These are phyloP conservation scores for Hyles euphorbiae DNA, from an alignment of 1,140 invertebrate species.

Conservation along the genomic window DNA sequence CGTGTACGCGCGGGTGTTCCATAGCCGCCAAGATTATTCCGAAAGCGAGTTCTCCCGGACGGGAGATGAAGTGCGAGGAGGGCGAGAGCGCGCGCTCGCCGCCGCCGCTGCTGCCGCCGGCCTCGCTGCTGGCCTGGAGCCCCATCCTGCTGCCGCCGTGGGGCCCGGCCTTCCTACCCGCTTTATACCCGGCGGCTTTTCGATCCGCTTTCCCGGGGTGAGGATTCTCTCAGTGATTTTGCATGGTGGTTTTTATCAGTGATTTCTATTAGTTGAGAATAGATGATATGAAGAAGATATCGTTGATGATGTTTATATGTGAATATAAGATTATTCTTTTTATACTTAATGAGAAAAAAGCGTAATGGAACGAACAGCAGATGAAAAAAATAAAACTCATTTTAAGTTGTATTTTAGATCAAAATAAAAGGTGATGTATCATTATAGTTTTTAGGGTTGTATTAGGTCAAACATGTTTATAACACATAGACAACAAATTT, in stretches of 20 bases:
- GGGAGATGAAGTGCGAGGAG: slow-evolving; percentile 71
- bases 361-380: no score
- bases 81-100: slow-evolving; percentile 67
- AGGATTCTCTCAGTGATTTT: slow-evolving; percentile 32
- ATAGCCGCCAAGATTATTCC: slow-evolving; percentile 64
- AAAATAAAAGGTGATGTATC: no score
- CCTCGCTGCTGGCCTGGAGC: slow-evolving; percentile 76
- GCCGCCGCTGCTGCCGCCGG: slow-evolving; percentile 68
- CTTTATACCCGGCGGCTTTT: slow-evolving; percentile 76
- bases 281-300: no score
- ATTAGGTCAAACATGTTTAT: no score
- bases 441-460: no score
- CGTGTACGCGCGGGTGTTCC: slow-evolving; percentile 49
- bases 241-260: neutral
- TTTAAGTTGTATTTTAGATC: no score
- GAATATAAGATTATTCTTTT: no score
- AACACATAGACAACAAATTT: no score
- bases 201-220: slow-evolving; percentile 77
- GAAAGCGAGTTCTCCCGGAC: slow-evolving; percentile 63
- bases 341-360: no score
- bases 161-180: slow-evolving; percentile 75
- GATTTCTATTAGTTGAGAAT: neutral
- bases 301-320: no score
- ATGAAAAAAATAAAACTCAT: no score
- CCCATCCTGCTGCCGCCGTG: slow-evolving; percentile 76